Conservation (phyloP, 2,797 vertebrate genomes). For the Xenops minutus region DNA sequence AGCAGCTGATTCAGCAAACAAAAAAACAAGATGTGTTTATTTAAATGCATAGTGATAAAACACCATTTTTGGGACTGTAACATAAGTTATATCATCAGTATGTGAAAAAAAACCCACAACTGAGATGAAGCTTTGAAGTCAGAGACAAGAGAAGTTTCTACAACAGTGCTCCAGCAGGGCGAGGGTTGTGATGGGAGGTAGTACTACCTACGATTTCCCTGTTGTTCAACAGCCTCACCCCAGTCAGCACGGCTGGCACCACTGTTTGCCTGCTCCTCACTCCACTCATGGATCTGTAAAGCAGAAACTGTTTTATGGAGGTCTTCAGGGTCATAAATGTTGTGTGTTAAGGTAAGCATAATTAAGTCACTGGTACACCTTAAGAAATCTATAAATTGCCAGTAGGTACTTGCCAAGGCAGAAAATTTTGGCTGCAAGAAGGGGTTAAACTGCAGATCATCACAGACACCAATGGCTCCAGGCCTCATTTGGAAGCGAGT, state of each 20-base stretch:
- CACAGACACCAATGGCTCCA: background rate
- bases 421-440: background rate
- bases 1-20: background rate
- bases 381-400: background rate
- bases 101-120: fast-evolving
- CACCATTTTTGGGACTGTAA: background rate
- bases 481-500: background rate
- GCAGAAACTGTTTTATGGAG: background rate
- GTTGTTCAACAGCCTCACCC: background rate
- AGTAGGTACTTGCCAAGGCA: background rate
- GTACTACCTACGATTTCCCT: background rate
- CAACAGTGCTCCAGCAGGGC: background rate
- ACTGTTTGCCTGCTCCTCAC: background rate
- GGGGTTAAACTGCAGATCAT: background rate
- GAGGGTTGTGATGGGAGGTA: background rate
- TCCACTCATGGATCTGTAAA: background rate
- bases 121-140: background rate
- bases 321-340: background rate
- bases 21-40: background rate
- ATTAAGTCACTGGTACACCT: background rate
- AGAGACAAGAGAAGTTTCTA: background rate
- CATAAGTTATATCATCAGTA: background rate
- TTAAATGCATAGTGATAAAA: background rate
- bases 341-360: background rate
- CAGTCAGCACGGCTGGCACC: background rate